Conservation (phyloP, 1,140 invertebrate genomes). For the Eupeodes corollae region DNA sequence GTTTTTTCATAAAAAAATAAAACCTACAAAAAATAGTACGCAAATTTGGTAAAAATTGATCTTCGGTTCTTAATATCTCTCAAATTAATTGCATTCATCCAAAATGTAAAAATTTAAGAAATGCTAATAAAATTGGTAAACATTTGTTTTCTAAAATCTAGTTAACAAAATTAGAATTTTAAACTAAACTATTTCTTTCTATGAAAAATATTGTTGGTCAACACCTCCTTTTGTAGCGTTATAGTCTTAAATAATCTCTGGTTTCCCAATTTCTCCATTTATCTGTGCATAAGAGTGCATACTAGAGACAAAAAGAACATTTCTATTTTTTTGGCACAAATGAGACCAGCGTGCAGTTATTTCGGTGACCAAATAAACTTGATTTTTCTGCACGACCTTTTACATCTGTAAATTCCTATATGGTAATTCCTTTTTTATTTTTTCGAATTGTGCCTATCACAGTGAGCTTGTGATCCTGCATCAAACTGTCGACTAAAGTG, state of each 20-base stretch:
- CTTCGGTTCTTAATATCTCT: too few relatives aligned
- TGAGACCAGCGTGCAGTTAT: not conserved
- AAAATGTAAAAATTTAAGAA: too few relatives aligned
- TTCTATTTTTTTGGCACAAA: not conserved
- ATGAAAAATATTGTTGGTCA: too few relatives aligned
- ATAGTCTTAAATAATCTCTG: not conserved
- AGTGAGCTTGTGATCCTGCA: conserved; percentile 7
- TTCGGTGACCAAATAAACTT: not conserved
- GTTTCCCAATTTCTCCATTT: not conserved
- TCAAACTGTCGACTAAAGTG: conserved; percentile 15
- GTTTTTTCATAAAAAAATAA: too few relatives aligned
- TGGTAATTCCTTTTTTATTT: not conserved
- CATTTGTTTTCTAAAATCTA: too few relatives aligned
- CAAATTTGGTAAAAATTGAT: too few relatives aligned
- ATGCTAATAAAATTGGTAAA: too few relatives aligned
- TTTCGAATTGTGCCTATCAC: not conserved
- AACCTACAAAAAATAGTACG: too few relatives aligned
- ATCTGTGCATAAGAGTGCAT: not conserved
- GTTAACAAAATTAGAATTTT: too few relatives aligned
- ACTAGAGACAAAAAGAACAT: not conserved
- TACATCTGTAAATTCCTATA: not conserved
- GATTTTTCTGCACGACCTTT: not conserved
- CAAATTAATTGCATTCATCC: too few relatives aligned
- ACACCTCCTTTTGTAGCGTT: not conserved
- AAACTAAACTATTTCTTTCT: too few relatives aligned